A percentile compares a stretch with the other conserved stretches of the same genome.
Conservation (phyloP, 2,797 vertebrate species). For the Dendrocincla tyrannina region DNA sequence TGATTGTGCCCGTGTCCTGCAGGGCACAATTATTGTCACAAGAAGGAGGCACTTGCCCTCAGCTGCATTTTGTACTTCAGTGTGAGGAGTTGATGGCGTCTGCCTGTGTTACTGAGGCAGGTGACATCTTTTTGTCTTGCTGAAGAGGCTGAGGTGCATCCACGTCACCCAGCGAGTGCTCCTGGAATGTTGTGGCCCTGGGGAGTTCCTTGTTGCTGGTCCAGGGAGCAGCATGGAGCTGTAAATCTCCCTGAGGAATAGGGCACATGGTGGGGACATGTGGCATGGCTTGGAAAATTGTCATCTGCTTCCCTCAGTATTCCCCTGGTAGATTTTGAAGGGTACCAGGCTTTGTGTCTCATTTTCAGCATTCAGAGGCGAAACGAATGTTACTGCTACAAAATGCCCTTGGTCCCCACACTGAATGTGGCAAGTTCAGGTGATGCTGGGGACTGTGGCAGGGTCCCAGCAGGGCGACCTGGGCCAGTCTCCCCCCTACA, state of each 20-base stretch:
- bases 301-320: neutral
- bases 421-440: neutral
- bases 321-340: neutral
- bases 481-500: neutral
- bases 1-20: rapidly evolving
- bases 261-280: rapidly evolving
- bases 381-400: rapidly evolving
- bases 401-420: neutral
- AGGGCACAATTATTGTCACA: neutral
- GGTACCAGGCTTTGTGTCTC: neutral
- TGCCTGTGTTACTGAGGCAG: neutral
- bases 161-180: rapidly evolving
- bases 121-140: neutral
- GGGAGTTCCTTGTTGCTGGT: neutral
- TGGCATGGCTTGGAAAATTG: neutral
- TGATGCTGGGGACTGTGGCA: rapidly evolving
- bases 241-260: neutral
- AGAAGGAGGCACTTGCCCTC: neutral
- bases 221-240: neutral
- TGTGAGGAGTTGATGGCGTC: neutral
- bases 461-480: neutral
- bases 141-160: neutral
- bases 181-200: neutral
- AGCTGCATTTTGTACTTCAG: rapidly evolving
- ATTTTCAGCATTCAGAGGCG: neutral